These are phyloP conservation scores for Ganaspis sp. DNA, from an alignment of 1,140 invertebrate genomes.

Conservation along the genomic window DNA sequence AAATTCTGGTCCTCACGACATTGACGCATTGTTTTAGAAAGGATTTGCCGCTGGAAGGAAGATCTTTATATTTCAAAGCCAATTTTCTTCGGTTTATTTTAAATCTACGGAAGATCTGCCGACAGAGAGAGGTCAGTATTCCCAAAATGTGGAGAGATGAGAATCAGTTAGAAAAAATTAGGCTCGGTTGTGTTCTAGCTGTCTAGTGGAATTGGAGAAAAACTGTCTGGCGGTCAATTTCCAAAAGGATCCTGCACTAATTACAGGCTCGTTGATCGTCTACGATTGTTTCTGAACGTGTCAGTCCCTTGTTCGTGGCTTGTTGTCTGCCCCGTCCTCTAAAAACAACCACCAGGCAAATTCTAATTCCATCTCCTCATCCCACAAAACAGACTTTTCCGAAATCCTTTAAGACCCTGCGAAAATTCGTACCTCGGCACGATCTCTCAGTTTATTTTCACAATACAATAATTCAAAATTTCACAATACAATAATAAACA, in stretches of 20 bases:
- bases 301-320: slow-evolving; percentile 69
- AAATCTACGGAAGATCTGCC: slow-evolving; percentile 37
- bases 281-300: slow-evolving; percentile 67
- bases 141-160: slow-evolving; percentile 55
- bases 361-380: slow-evolving; percentile 35
- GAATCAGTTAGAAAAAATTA: slow-evolving; percentile 51
- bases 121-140: slow-evolving; percentile 30
- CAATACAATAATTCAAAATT: background rate
- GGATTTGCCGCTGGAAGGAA: slow-evolving; percentile 36
- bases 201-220: slow-evolving; percentile 43
- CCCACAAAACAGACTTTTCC: slow-evolving; percentile 9
- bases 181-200: slow-evolving; percentile 43
- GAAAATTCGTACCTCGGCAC: slow-evolving; percentile 6
- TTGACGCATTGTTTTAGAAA: slow-evolving; percentile 39
- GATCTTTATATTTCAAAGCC: slow-evolving; percentile 35
- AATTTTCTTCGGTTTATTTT: slow-evolving; percentile 59
- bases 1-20: too few relatives aligned
- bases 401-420: background rate
- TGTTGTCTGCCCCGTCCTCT: slow-evolving; percentile 60
- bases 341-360: slow-evolving; percentile 7
- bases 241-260: slow-evolving; percentile 63
- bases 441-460: background rate
- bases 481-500: slow-evolving; percentile 3
- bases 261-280: slow-evolving; percentile 64
- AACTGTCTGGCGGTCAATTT: slow-evolving; percentile 62